Evolutionary conservation across 1,140 invertebrate species (phyloP).

Genomic region (Drosophila trapezifrons): DNA sequence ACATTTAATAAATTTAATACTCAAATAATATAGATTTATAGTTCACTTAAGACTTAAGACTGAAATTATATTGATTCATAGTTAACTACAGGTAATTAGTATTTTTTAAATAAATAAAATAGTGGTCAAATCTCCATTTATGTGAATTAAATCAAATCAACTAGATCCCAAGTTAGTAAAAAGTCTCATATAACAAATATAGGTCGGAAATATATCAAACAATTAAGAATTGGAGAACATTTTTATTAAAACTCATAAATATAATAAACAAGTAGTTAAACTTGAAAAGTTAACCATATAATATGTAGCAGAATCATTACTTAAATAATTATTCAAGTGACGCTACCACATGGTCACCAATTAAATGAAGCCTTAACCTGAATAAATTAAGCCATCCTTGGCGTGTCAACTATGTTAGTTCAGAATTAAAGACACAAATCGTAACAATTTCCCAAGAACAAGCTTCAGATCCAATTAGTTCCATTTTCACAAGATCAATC

Average conservation of each 20-base stretch:
- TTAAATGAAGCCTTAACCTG: constrained; percentile 13
- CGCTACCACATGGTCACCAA: neutral
- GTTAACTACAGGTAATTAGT: too few relatives aligned
- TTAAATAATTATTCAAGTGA: neutral
- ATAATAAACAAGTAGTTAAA: neutral
- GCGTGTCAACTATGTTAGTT: neutral
- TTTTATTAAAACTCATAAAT: neutral
- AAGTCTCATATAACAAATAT: too few relatives aligned
- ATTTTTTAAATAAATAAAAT: too few relatives aligned
- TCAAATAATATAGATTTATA: too few relatives aligned
- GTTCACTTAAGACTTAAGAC: too few relatives aligned
- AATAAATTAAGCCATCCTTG: constrained; percentile 5
- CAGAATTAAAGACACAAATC: neutral
- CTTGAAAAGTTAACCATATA: neutral
- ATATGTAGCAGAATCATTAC: neutral
- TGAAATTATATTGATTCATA: too few relatives aligned
- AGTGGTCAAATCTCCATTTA: too few relatives aligned
- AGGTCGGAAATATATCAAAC: too few relatives aligned
- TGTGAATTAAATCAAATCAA: too few relatives aligned
- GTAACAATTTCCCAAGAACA: neutral
- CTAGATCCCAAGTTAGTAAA: too few relatives aligned
- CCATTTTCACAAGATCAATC: constrained; percentile 21
- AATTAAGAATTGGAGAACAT: too few relatives aligned
- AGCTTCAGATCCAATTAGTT: neutral
- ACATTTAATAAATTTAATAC: too few relatives aligned